Evolutionary conservation across 2,113 vertebrate genomes (phyloP), one percentile per base, ranked within the genome.

Genomic region (Prochilodus magdalenae): DNA sequence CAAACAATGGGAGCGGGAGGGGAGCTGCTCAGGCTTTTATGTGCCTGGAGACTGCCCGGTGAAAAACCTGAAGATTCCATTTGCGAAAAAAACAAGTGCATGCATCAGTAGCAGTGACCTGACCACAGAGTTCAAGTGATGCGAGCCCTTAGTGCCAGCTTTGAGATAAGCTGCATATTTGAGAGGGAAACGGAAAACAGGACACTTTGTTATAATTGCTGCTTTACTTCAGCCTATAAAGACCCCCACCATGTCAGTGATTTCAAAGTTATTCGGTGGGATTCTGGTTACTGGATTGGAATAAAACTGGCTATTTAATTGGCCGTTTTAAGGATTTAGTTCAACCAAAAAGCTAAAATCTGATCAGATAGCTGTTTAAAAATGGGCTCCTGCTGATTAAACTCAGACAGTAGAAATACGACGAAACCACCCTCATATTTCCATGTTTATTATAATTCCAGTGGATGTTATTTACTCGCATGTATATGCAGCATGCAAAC

Each of bases 1-100:
- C 44, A 15, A 74, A 83, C 82, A 77, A 81, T 77, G 72, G 78
- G 69, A 65, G 73, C 73, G 59, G 51, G 78, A 77, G 79, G 82
- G 71, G 75, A 29, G 62, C 33, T 71, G 22, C 33, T n/a, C 26
- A 49, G 66, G 79, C 79, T 85, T 77, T 77, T 33, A 77, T 72
- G 29, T 18, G 69, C 72, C 65, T n/a, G 49, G 53, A 51, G 77
- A 84, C 65, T 18, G 27, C 73, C 80, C 79, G 62, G 75, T 81
- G 29, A 69, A 73, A 72, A 81, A 80, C 83, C 73, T 77, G 67
- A 69, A 71, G 78, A 59, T 27, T 47, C 66, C 73, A 77, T 85
- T 81, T 73, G 78, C 51, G 18, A 51, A 76, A 55, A 80, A 75
- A 57, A 69, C 22, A 60, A 80, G 7, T 33, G 47, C 69, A 49